These are phyloP conservation scores for Daphoenositta chrysoptera DNA, from an alignment of 2,113 vertebrate species.

Conservation along the genomic window DNA sequence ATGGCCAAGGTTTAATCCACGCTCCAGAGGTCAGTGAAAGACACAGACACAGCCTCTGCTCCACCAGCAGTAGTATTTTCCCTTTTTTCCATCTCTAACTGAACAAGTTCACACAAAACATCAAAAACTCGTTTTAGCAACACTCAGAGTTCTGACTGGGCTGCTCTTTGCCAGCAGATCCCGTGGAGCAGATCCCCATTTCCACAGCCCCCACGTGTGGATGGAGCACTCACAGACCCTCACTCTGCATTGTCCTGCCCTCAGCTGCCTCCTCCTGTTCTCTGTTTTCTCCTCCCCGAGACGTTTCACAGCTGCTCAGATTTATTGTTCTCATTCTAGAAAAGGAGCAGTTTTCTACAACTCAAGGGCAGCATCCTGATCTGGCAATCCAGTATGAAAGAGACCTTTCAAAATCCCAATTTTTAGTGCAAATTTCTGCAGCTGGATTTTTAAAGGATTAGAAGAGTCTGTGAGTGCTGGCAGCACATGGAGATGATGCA, in stretches of 20 bases:
- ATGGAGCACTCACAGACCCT: neutral
- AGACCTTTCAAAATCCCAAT: neutral
- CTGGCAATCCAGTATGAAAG: neutral
- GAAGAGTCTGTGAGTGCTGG: neutral
- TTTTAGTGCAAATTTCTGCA: neutral
- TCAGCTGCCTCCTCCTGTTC: neutral
- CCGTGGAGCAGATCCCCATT: too few relatives aligned
- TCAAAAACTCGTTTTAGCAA: neutral
- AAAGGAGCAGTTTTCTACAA: neutral
- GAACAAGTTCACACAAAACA: neutral
- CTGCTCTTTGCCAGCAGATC: neutral
- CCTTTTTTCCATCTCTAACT: neutral
- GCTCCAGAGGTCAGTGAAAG: neutral
- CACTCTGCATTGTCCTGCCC: neutral
- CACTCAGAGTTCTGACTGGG: neutral
- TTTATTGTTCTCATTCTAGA: neutral
- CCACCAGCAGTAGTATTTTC: neutral
- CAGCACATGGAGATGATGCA: neutral
- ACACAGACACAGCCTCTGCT: fast-evolving
- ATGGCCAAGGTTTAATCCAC: neutral
- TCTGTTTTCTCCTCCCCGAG: neutral
- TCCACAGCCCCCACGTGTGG: fast-evolving
- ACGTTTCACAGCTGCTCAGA: neutral
- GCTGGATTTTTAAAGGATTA: neutral
- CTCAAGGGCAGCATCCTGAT: neutral